Percentiles rank a stretch among this genome's conserved stretches.
Conservation (phyloP, 2,888 invertebrate species). For the Axea sp. region DNA sequence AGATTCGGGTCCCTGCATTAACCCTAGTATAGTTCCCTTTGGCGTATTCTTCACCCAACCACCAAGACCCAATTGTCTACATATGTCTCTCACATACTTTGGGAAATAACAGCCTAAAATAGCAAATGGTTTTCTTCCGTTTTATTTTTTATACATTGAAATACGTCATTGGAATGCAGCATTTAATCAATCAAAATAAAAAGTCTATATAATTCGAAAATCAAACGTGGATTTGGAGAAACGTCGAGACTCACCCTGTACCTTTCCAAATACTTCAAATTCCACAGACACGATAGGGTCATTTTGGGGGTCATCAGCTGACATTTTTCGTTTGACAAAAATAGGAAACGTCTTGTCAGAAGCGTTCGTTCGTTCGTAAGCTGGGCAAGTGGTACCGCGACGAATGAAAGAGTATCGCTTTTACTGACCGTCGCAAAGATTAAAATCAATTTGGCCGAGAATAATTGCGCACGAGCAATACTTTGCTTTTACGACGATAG, state of each 20-base stretch:
- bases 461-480: conserved; percentile 44
- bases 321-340: conserved; percentile 48
- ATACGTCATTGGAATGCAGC: no score
- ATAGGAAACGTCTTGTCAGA: neutral
- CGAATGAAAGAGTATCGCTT: conserved; percentile 4
- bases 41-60: conserved; percentile 97
- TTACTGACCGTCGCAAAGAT: no score
- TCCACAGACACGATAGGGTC: conserved; percentile 89
- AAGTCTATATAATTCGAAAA: no score
- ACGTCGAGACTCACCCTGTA: conserved; percentile 91
- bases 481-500: conserved; percentile 70
- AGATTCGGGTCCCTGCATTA: conserved; percentile 90
- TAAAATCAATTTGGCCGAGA: no score
- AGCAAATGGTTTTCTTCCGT: neutral
- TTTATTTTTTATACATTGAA: no score
- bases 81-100: conserved; percentile 91
- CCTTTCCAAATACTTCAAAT: conserved; percentile 94
- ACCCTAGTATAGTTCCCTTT: conserved; percentile 92
- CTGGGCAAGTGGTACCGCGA: neutral
- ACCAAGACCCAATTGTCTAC: conserved; percentile 85
- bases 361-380: conserved; percentile 49
- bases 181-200: no score
- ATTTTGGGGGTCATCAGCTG: conserved; percentile 69
- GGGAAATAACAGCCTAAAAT: conserved; percentile 90
- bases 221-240: no score